Conservation (phyloP, 2,797 vertebrate species). For the Diplodus sargus region DNA sequence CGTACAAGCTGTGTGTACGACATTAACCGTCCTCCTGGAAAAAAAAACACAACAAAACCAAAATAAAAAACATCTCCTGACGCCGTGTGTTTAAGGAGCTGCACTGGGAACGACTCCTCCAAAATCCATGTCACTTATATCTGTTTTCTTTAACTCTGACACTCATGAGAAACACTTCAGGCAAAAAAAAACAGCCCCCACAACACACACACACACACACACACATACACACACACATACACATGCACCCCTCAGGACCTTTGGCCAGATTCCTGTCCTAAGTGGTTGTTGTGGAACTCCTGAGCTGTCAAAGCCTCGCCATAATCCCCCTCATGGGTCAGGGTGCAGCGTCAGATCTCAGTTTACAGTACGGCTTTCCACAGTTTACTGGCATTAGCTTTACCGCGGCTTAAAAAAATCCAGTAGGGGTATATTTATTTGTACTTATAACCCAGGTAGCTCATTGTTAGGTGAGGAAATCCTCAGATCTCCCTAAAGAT, state of each 20-base stretch:
- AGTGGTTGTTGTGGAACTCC: conserved; percentile 66
- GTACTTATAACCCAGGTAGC: neutral
- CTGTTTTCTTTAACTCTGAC: conserved; percentile 59
- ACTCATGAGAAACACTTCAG: conserved; percentile 45
- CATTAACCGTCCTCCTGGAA: conserved; percentile 49
- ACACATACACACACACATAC: conserved; percentile 9
- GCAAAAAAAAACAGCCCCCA: conserved; percentile 29
- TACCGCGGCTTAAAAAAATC: conserved; percentile 6
- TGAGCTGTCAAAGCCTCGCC: conserved; percentile 63
- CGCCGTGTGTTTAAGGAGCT: conserved; percentile 40
- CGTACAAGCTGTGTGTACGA: conserved; percentile 33
- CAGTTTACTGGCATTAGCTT: conserved; percentile 35
- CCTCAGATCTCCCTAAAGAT: neutral
- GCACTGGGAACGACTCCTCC: conserved; percentile 19
- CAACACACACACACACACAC: conserved; percentile 16
- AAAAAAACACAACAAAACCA: too few species aligned
- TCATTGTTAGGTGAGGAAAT: neutral
- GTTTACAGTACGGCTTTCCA: conserved; percentile 59
- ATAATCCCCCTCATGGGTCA: conserved; percentile 71
- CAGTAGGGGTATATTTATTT: conserved; percentile 1
- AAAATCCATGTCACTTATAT: conserved; percentile 47
- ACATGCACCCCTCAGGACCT: conserved; percentile 29
- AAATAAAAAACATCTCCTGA: conserved; percentile 2
- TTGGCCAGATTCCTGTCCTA: conserved; percentile 67
- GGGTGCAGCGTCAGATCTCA: conserved; percentile 53